Evolutionary conservation across 2,888 invertebrate genomes (phyloP).

Genomic region (Dasysyrphus tricinctus): DNA sequence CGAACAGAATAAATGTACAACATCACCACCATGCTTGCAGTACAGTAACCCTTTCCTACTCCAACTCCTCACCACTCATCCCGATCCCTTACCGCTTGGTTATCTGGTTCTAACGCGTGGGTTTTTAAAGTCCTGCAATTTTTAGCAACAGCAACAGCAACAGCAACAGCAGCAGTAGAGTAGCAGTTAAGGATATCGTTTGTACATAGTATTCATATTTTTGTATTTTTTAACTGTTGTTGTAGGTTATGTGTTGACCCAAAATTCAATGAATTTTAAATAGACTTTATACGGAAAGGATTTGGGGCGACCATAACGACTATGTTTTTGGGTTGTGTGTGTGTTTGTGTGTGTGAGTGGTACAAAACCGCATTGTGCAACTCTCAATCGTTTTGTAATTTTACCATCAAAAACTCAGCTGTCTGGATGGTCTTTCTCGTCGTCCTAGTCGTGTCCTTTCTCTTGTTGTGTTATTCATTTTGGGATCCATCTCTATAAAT

Average conservation of each 20-base stretch:
- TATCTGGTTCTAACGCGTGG: slow-evolving; percentile 10
- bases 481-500: slow-evolving; percentile 12
- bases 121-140: slow-evolving; percentile 29
- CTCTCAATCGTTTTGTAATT: slow-evolving; percentile 71
- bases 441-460: not conserved
- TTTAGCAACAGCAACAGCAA: slow-evolving; percentile 3
- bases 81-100: not conserved
- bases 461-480: slow-evolving; percentile 45
- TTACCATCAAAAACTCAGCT: slow-evolving; percentile 63
- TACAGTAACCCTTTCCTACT: not conserved
- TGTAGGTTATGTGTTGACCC: slow-evolving; percentile 59
- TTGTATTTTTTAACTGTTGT: slow-evolving; percentile 34
- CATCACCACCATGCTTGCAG: slow-evolving; percentile 43
- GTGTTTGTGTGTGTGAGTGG: not conserved
- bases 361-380: slow-evolving; percentile 45
- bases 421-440: slow-evolving; percentile 39
- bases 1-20: slow-evolving; percentile 76
- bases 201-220: slow-evolving; percentile 3
- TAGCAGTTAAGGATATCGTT: slow-evolving; percentile 1
- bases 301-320: slow-evolving; percentile 11
- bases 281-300: slow-evolving; percentile 33
- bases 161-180: not conserved
- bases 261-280: slow-evolving; percentile 77
- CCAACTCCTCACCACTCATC: not conserved
- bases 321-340: not conserved